These are phyloP conservation scores for Drosophila antonietae DNA, from an alignment of 2,888 invertebrate species.

Conservation along the genomic window DNA sequence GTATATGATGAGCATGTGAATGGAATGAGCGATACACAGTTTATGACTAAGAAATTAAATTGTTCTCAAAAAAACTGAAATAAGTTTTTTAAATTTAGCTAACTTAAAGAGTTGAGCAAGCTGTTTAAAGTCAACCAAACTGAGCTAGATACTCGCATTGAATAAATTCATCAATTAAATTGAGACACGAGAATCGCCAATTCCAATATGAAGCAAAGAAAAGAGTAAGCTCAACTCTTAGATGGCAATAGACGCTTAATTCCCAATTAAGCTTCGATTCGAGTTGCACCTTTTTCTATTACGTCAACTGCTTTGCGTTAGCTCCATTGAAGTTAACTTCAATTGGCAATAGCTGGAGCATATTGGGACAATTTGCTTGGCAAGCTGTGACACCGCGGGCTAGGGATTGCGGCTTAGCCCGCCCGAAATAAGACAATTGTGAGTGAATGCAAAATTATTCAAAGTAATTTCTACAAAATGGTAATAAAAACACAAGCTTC, in stretches of 20 bases:
- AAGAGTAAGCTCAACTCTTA: neutral
- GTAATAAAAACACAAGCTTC: constrained; percentile 25
- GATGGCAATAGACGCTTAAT: neutral
- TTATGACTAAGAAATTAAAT: neutral
- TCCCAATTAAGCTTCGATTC: neutral
- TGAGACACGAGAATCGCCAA: neutral
- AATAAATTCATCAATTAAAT: neutral
- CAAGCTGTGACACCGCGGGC: constrained; percentile 34
- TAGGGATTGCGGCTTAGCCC: neutral
- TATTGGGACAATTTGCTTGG: constrained; percentile 43
- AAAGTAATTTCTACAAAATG: constrained; percentile 29
- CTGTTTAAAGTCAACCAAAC: neutral
- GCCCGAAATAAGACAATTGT: constrained; percentile 29
- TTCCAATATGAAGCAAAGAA: neutral
- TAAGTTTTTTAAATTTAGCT: too few species aligned
- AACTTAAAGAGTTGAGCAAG: neutral
- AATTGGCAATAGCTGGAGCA: constrained; percentile 35
- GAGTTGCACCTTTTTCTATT: neutral
- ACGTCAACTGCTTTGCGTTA: neutral
- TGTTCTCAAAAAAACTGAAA: too few species aligned
- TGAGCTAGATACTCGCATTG: neutral
- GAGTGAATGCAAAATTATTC: constrained; percentile 52
- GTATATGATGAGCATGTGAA: neutral
- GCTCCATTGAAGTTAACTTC: constrained; percentile 5
- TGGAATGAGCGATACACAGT: neutral